Percentiles rank a stretch among this genome's conserved stretches.
Evolutionary conservation across 2,888 invertebrate species (phyloP).

Genomic region (Pristionchus maxplancki): DNA sequence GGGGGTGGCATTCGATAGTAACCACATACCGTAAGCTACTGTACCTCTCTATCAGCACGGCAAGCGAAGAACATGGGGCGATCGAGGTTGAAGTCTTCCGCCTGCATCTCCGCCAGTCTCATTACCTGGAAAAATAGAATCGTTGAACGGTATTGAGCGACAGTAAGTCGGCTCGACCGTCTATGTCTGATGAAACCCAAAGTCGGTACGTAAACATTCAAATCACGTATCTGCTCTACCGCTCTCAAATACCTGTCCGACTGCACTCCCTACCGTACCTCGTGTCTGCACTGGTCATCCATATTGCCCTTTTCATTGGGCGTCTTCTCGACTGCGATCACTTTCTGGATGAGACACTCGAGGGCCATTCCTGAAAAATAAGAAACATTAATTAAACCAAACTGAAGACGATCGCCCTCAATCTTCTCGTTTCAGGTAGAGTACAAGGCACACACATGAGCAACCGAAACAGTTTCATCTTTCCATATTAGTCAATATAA

Average conservation of each 20-base stretch:
- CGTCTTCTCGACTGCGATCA: conserved; percentile 72
- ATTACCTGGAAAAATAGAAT: conserved; percentile 84
- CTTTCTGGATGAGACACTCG: conserved; percentile 87
- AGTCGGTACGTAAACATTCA: neutral
- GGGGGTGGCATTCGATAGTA: neutral
- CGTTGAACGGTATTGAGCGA: neutral
- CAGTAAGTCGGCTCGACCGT: neutral
- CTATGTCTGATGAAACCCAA: neutral
- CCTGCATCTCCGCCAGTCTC: conserved; percentile 90
- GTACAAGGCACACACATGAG: too few species aligned
- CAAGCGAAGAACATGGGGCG: conserved; percentile 92
- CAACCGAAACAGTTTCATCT: too few species aligned
- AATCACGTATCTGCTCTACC: too few species aligned
- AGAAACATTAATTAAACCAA: neutral
- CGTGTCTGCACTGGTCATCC: conserved; percentile 60
- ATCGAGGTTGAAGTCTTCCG: conserved; percentile 90
- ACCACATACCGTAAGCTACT: neutral
- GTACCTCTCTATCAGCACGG: conserved; percentile 85
- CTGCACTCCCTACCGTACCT: neutral
- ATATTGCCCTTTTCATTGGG: conserved; percentile 56
- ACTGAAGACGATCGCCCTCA: too few species aligned
- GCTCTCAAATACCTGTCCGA: neutral
- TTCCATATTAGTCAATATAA: neutral
- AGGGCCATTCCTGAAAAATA: conserved; percentile 81
- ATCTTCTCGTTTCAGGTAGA: too few species aligned